These are phyloP conservation scores for Megaceryle maxima DNA, from an alignment of 2,113 vertebrate species.

Conservation along the genomic window DNA sequence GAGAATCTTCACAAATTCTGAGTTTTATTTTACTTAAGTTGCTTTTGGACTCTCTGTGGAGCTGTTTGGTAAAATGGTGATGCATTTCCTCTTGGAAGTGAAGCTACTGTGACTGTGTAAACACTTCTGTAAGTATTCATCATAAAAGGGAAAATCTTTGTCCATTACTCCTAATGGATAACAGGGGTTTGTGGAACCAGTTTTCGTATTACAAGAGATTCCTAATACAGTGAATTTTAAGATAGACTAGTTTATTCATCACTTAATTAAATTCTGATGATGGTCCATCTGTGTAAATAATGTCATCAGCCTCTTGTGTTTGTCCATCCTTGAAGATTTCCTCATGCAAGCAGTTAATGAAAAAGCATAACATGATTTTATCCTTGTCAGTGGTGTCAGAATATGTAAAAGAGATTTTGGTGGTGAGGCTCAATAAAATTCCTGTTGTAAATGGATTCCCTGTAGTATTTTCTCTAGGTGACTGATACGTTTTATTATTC, in stretches of 20 bases:
- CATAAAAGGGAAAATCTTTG: background rate
- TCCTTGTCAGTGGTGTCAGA: conserved; percentile 61
- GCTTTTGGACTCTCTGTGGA: background rate
- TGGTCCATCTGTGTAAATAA: conserved; percentile 55
- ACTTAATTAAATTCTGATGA: conserved; percentile 37
- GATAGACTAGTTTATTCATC: background rate
- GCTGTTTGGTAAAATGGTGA: background rate
- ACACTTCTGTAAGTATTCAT: background rate
- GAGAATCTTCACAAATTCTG: background rate
- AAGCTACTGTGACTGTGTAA: background rate
- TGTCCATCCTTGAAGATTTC: conserved; percentile 68
- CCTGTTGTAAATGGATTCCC: background rate
- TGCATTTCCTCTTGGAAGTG: background rate
- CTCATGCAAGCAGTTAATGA: conserved; percentile 48
- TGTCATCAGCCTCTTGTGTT: conserved; percentile 49
- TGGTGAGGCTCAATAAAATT: conserved; percentile 33
- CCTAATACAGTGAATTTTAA: conserved; percentile 6
- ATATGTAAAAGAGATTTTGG: conserved; percentile 7
- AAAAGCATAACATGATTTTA: conserved; percentile 55
- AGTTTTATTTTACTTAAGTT: background rate
- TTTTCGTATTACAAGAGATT: background rate
- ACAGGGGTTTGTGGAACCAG: background rate
- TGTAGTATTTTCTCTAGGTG: conserved; percentile 28
- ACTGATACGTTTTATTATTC: conserved; percentile 35
- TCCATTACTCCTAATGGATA: background rate